Evolutionary conservation across 2,113 vertebrate species (phyloP), one percentile per base, ranked within the genome.

Genomic region (Sturnira hondurensis): DNA sequence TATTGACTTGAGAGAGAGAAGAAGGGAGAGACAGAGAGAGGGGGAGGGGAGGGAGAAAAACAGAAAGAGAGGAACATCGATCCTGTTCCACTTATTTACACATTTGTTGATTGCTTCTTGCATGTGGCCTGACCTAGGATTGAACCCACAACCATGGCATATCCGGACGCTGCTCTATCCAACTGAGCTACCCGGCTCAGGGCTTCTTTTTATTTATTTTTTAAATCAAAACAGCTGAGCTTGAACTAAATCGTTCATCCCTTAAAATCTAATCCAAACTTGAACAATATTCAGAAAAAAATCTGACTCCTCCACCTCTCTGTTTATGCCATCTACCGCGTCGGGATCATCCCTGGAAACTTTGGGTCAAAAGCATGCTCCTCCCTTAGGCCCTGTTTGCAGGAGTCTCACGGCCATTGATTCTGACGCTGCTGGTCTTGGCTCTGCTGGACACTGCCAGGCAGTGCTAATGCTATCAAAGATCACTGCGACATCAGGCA

Each of bases 341-440:
- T 82, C 92, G 63, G 47, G 50, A 94, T 95, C 16, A 63, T 93
- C 92, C 85, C 54, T 93, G 17, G 56, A 95, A 97, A 96, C 33
- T 86, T 95, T 26, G 2, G 15, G 16, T 4, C 26, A 14, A 16
- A 22, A 93, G 14, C 58, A 8, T 67, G 43, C 65, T 96, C n/a
- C 1, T 71, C 89, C 83, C 94, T 89, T 82, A 94, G 94, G 93
- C 94, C 87, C 89, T 86, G 61, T 88, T 93, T 94, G 71, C 97
- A 78, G 68, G 97, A 98, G 93, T 96, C 95, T 96, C 89, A 96
- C 82, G 16, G 89, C 89, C 97, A 97, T 96, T 11, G 90, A 97
- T 97, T 97, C 91, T 97, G 86, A 97, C 93, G 89, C 89, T 95
- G 89, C 97, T 96, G 95, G 96, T 91, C 96, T 98, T 98, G 97